These are phyloP conservation scores for Anguilla marmorata DNA, from an alignment of 2,797 vertebrate species.

Conservation along the genomic window DNA sequence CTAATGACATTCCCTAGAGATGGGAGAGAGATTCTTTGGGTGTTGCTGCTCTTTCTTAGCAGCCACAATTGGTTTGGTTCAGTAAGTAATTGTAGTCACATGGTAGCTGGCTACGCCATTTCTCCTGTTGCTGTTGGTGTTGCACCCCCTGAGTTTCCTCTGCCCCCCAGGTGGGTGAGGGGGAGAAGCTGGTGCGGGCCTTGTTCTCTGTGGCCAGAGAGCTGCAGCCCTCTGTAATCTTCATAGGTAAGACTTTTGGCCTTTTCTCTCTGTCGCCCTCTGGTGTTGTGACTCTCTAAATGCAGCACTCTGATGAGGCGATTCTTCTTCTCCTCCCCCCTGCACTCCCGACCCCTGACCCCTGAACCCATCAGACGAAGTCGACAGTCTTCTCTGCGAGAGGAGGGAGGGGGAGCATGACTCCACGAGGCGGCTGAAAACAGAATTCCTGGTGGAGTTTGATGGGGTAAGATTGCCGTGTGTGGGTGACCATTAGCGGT, in stretches of 20 bases:
- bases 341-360: background rate
- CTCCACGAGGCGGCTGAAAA: constrained; percentile 91
- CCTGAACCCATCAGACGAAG: constrained; percentile 9
- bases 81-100: background rate
- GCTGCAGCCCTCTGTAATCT: constrained; percentile 95
- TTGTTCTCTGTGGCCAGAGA: constrained; percentile 95
- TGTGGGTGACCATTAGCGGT: constrained; percentile 19
- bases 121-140: no score
- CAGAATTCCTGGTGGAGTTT: constrained; percentile 95
- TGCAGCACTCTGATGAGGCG: background rate
- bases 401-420: constrained; percentile 95
- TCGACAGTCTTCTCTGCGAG: constrained; percentile 54
- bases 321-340: background rate
- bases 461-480: constrained; percentile 80
- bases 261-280: background rate
- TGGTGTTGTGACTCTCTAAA: background rate
- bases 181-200: constrained; percentile 94
- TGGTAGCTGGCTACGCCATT: background rate
- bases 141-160: background rate
- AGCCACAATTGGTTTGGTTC: background rate
- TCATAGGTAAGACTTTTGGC: constrained; percentile 81
- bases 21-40: background rate
- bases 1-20: background rate
- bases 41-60: background rate
- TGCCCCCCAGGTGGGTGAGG: constrained; percentile 86